Evolutionary conservation across 2,113 vertebrate genomes (phyloP), one percentile per base, ranked within the genome.

Genomic region (Uria lomvia): DNA sequence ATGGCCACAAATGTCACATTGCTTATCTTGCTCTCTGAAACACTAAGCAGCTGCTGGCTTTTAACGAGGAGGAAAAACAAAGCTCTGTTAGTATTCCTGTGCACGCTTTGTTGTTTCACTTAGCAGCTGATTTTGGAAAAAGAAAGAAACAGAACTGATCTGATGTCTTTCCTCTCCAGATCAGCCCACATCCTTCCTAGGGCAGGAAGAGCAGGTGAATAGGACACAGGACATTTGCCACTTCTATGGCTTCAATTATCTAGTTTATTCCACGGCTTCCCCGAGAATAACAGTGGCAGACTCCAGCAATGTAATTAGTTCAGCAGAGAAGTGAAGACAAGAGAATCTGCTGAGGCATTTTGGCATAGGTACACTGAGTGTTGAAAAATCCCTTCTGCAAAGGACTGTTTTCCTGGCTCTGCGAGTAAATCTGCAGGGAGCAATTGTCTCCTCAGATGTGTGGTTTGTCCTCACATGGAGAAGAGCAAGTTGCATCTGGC

Each of bases 121-220:
- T 95, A 84, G 85, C 79, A 96, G 96, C 92, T 96, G 96, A 97
- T 94, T 98, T 96, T 90, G 88, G 88, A 93, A 96, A 87, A 95
- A 96, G 91, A 97, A 97, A 97, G 93, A 88, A 96, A 90, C 86
- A 97, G 85, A 93, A 93, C 55, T 63, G 40, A 96, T 96, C 72
- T 96, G 89, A 94, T 98, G 87, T 83, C 96, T 96, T 97, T 97
- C 90, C 95, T 96, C 89, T 92, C 75, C 96, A 96, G 96, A 98
- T 94, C 85, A 71, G 67, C 88, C 79, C 80, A 98, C 96, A 98
- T 98, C 97, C 97, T 98, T 98, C 97, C 96, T 97, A 84, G n/a
- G 36, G 72, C 96, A 97, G 97, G 97, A 98, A 98, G 92, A 98
- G 87, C 95, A 98, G 97, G 98, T 98, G 98, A 97, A 97, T 86